These are phyloP conservation scores for Acropternis orthonyx DNA, from an alignment of 2,797 vertebrate species.

Conservation along the genomic window DNA sequence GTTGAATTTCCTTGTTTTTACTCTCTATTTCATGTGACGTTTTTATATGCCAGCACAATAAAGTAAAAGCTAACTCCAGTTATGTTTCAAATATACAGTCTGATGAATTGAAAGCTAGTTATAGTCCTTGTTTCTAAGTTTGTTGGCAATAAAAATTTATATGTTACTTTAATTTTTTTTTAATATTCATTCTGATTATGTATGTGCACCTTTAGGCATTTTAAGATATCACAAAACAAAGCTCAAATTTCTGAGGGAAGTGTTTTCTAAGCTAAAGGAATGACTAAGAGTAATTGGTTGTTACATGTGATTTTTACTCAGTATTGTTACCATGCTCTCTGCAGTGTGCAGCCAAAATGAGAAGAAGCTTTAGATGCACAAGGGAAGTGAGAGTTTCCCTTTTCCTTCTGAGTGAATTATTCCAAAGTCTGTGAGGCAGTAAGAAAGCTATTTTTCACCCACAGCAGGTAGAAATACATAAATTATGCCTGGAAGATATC, in stretches of 20 bases:
- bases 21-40: neutral
- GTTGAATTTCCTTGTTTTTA: neutral
- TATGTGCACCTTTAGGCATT: neutral
- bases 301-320: neutral
- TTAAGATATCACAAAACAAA: neutral
- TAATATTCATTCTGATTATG: neutral
- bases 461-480: neutral
- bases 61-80: neutral
- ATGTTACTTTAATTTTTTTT: accelerated
- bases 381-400: neutral
- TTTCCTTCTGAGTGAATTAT: neutral
- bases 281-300: neutral
- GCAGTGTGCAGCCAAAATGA: neutral
- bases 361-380: neutral
- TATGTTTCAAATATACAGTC: neutral
- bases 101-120: neutral
- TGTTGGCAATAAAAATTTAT: neutral
- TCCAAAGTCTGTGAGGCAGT: neutral
- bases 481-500: neutral
- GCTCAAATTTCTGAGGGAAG: neutral
- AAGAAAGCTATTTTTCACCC: neutral
- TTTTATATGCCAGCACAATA: neutral
- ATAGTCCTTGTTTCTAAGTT: neutral
- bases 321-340: neutral
- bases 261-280: neutral